Percentiles rank a stretch among this genome's conserved stretches.
Conservation (phyloP, 2,888 invertebrate species). For the Andrena marginata region DNA sequence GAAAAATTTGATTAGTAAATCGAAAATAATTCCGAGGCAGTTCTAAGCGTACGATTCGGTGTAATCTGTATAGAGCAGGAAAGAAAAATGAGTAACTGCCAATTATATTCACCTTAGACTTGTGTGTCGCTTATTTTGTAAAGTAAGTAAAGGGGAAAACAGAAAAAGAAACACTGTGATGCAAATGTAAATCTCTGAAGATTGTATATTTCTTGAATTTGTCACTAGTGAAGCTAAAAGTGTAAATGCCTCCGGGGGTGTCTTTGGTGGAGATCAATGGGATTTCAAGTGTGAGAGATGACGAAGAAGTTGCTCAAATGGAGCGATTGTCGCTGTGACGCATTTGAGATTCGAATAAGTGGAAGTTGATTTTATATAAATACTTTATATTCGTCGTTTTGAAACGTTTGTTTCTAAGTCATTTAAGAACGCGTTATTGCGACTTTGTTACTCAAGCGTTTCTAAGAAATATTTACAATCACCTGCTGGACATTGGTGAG, state of each 20-base stretch:
- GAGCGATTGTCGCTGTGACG: conserved; percentile 50
- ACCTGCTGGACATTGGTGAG: conserved; percentile 70
- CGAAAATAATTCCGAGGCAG: conserved; percentile 24
- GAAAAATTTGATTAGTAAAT: conserved; percentile 28
- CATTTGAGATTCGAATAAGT: conserved; percentile 66
- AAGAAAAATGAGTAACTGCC: conserved; percentile 58
- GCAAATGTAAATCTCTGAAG: conserved; percentile 55
- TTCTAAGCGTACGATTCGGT: conserved; percentile 38
- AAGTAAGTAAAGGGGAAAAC: conserved; percentile 50
- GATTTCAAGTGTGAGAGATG: conserved; percentile 52
- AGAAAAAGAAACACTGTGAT: conserved; percentile 55
- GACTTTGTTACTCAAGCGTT: conserved; percentile 67
- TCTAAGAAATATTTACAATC: conserved; percentile 69
- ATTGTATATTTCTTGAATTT: conserved; percentile 57
- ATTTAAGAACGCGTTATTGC: conserved; percentile 68
- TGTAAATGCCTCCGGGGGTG: conserved; percentile 51
- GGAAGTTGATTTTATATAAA: conserved; percentile 71
- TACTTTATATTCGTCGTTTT: conserved; percentile 70
- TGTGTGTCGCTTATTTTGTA: conserved; percentile 47
- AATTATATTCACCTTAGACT: conserved; percentile 54
- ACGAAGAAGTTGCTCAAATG: conserved; percentile 60
- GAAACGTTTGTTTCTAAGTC: conserved; percentile 69
- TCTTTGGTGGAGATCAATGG: conserved; percentile 46
- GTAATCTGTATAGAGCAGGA: conserved; percentile 45
- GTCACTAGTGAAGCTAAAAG: conserved; percentile 47